Conservation (phyloP, 53 echinoderm and acorn worm species). For the Holothuria scabra region DNA sequence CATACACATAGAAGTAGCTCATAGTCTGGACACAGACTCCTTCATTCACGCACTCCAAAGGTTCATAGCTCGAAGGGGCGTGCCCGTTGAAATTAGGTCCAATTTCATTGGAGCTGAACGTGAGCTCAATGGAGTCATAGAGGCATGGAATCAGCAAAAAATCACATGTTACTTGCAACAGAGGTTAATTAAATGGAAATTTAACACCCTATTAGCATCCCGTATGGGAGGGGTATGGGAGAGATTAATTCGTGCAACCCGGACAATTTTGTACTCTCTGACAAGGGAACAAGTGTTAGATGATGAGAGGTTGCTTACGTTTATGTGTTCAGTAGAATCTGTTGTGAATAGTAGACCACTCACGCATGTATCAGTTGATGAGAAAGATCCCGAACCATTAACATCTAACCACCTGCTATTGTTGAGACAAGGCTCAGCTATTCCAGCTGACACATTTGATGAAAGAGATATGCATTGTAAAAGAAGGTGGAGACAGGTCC, state of each 20-base stretch:
- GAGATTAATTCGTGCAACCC: no score
- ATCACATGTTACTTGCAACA: no score
- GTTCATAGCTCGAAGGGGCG: constrained; percentile 26
- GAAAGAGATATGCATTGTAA: constrained; percentile 42
- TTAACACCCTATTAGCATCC: no score
- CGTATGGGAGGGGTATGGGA: no score
- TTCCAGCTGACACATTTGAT: constrained; percentile 60
- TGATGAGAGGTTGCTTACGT: constrained; percentile 55
- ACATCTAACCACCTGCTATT: constrained; percentile 71
- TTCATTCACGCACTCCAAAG: constrained; percentile 30
- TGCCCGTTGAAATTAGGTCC: constrained; percentile 4
- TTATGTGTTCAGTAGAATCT: constrained; percentile 71
- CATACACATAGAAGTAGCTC: constrained; percentile 13
- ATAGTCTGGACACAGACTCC: constrained; percentile 21
- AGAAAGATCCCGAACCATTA: constrained; percentile 60
- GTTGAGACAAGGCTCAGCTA: constrained; percentile 43
- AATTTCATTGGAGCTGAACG: constrained; percentile 45
- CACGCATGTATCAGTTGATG: constrained; percentile 67
- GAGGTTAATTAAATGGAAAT: no score
- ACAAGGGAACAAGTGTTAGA: constrained; percentile 60
- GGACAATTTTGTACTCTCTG: constrained; percentile 54
- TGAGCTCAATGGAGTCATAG: no score
- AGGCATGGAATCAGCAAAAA: background rate
- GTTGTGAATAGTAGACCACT: constrained; percentile 67
- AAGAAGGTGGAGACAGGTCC: no score